Evolutionary conservation across 2,797 vertebrate genomes (phyloP).

Genomic region (Diceros bicornis): DNA sequence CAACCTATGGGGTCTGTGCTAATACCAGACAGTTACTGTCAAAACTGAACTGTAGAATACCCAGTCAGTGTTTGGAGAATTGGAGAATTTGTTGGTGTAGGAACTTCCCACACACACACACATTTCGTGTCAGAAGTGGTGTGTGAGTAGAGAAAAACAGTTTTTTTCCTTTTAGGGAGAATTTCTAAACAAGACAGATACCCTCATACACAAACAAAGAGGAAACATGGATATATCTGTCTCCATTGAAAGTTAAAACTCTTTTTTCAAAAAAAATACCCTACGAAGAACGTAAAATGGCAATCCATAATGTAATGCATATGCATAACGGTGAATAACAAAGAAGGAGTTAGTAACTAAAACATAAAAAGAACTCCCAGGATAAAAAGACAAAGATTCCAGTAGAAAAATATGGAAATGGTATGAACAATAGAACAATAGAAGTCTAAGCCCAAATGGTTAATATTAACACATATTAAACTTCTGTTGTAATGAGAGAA

Average conservation of each 20-base stretch:
- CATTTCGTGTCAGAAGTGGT: background rate
- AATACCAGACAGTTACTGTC: background rate
- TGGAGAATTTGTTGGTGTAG: background rate
- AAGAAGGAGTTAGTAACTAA: slow-evolving; percentile 7
- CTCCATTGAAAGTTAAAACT: background rate
- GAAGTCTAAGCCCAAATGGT: background rate
- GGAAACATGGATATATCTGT: background rate
- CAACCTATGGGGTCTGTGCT: background rate
- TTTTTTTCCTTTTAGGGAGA: background rate
- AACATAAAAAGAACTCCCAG: background rate
- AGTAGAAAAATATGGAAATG: background rate
- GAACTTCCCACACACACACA: background rate
- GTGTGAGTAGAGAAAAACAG: background rate
- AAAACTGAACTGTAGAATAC: background rate
- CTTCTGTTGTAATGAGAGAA: background rate
- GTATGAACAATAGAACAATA: background rate
- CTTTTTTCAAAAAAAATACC: background rate
- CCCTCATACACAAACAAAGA: no score
- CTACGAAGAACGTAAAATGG: background rate
- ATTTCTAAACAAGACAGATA: background rate
- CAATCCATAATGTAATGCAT: background rate
- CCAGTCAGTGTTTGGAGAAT: background rate
- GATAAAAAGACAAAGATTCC: background rate
- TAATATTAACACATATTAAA: slow-evolving; percentile 7
- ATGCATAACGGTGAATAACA: background rate